A percentile compares a stretch with the other conserved stretches of the same genome.
Evolutionary conservation across 2,888 invertebrate species (phyloP).

Genomic region (Drosophila macrospina): DNA sequence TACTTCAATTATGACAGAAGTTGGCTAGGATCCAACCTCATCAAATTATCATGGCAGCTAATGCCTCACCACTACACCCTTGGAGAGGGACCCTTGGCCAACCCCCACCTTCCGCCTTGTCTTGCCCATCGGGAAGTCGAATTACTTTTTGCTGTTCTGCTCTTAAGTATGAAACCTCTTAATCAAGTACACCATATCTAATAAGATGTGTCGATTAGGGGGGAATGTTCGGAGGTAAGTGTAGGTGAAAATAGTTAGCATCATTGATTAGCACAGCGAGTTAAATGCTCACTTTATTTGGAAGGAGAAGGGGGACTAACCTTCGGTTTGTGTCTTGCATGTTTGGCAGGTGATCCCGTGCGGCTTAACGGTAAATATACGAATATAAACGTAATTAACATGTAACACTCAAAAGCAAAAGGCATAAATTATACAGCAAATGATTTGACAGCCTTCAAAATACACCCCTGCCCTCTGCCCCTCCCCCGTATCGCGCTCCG

Average conservation of each 20-base stretch:
- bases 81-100: background rate
- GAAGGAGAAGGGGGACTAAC: conserved; percentile 5
- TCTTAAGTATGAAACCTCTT: conserved; percentile 51
- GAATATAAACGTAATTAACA: conserved; percentile 67
- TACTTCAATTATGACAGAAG: conserved; percentile 63
- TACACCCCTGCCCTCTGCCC: background rate
- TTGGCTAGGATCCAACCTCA: conserved; percentile 31
- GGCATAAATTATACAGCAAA: conserved; percentile 71
- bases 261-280: conserved; percentile 73
- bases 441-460: conserved; percentile 55
- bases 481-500: conserved; percentile 49
- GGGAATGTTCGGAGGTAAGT: conserved; percentile 9
- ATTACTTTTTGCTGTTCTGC: conserved; percentile 55
- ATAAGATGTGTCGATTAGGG: conserved; percentile 4
- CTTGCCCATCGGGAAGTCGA: conserved; percentile 16
- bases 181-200: conserved; percentile 30
- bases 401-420: conserved; percentile 64
- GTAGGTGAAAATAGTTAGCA: conserved; percentile 52
- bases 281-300: conserved; percentile 78
- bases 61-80: background rate
- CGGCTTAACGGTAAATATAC: conserved; percentile 58
- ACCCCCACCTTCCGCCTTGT: background rate
- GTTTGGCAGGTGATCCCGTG: conserved; percentile 28
- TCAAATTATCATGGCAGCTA: conserved; percentile 54
- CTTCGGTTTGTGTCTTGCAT: conserved; percentile 27